Evolutionary conservation across 2,113 vertebrate species (phyloP), one percentile per base, ranked within the genome.

Genomic region (Dipodomys merriami): DNA sequence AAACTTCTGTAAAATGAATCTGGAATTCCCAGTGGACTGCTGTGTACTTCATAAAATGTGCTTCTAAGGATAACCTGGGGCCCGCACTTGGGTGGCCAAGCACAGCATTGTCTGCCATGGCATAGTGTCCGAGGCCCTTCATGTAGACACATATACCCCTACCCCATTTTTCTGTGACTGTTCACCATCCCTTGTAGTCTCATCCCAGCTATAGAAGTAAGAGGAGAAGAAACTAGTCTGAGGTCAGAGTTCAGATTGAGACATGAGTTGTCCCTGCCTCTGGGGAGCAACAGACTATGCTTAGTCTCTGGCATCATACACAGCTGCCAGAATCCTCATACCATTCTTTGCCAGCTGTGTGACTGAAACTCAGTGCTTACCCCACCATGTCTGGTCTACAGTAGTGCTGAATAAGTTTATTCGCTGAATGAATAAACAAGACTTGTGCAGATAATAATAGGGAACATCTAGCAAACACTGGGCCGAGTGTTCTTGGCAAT

Each of bases 221-320:
- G 39, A 81, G 33, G 65, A 82, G 25, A 29, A 22, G 64, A 72
- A 71, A 74, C 29, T 73, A 73, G 15, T 83, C 81, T 67, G 86
- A 89, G 60, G 49, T 68, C 60, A 73, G 39, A 35, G 23, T n/a
- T 57, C 53, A 57, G 15, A 57, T 19, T n/a, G 53, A 87, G 44
- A 11, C 33, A 22, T 6, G 62, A 18, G n/a, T 57, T 2, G n/a
- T 46, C 33, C 7, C 25, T 69, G 27, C 39, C 22, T 76, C 25
- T 11, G 0, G 39, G 72, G 29, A 1, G 6, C 12, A 0, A 0
- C 0, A 4, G 67, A 18, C 79, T 27, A 1, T 53, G 81, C n/a
- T 39, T 1, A 10, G 16, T 13, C 33, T 57, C 65, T 46, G 88
- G 33, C 22, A 13, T 62, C 49, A 57, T 76, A 77, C 80, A 35